Evolutionary conservation across 2,797 vertebrate genomes (phyloP).

Genomic region (Micropoecilia bifurca): DNA sequence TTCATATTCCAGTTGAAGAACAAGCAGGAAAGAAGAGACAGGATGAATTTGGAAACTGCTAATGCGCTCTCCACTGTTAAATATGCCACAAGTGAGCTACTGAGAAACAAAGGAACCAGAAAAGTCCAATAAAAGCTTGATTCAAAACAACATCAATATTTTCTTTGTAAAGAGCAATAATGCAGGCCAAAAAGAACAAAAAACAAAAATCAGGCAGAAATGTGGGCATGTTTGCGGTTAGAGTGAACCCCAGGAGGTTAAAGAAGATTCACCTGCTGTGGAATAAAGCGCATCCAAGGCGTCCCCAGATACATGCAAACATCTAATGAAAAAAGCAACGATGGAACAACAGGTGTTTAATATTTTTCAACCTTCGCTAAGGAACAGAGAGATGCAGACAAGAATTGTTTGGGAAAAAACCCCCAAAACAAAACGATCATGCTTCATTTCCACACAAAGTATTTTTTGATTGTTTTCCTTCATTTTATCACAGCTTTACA

Average conservation of each 20-base stretch:
- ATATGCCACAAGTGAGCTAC: constrained; percentile 55
- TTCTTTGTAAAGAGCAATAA: constrained; percentile 52
- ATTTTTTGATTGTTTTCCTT: background rate
- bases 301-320: constrained; percentile 33
- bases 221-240: constrained; percentile 16
- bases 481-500: background rate
- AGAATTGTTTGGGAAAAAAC: background rate
- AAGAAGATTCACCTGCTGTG: constrained; percentile 41
- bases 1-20: constrained; percentile 15
- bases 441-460: constrained; percentile 6
- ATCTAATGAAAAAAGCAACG: constrained; percentile 37
- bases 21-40: constrained; percentile 30
- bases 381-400: constrained; percentile 42
- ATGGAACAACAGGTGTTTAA: constrained; percentile 59
- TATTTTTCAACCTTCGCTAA: constrained; percentile 33
- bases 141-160: constrained; percentile 49
- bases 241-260: constrained; percentile 37
- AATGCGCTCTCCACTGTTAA: constrained; percentile 48
- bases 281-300: constrained; percentile 16
- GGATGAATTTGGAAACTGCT: constrained; percentile 43
- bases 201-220: constrained; percentile 18
- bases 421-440: background rate
- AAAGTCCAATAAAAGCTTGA: constrained; percentile 63
- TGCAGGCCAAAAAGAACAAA: background rate
- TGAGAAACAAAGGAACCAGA: constrained; percentile 15